These are phyloP conservation scores for Stenopsyche tienmushanensis DNA, from an alignment of 1,140 invertebrate genomes.

Conservation along the genomic window DNA sequence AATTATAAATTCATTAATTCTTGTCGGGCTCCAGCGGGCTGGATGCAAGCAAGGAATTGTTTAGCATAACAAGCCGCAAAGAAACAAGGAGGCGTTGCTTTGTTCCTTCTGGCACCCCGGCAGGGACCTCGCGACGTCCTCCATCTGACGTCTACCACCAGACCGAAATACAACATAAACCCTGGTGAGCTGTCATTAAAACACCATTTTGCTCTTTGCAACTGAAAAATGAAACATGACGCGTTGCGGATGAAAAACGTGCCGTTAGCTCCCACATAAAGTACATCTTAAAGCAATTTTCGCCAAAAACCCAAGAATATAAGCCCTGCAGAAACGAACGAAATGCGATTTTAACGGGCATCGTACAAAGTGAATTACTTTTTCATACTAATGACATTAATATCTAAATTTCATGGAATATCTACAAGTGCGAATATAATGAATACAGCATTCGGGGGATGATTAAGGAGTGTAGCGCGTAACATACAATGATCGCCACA, in stretches of 20 bases:
- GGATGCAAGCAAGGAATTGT: slow-evolving; percentile 1
- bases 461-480: too few relatives aligned
- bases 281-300: too few relatives aligned
- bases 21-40: background rate
- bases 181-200: slow-evolving; percentile 11
- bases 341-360: too few relatives aligned
- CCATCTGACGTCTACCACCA: background rate
- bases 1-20: slow-evolving; percentile 33
- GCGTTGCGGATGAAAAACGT: slow-evolving; percentile 7
- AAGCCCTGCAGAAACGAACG: too few relatives aligned
- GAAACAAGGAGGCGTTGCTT: background rate
- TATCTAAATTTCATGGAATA: too few relatives aligned
- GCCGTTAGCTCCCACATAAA: background rate
- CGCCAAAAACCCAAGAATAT: background rate
- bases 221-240: background rate
- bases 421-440: too few relatives aligned
- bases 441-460: too few relatives aligned
- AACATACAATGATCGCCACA: too few relatives aligned
- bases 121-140: too few relatives aligned
- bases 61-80: slow-evolving; percentile 7
- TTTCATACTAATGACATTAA: too few relatives aligned
- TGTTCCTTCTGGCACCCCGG: background rate
- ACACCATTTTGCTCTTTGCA: slow-evolving; percentile 16
- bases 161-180: background rate
- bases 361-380: too few relatives aligned